Percentiles rank a stretch among this genome's conserved stretches.
Conservation (phyloP, 2,113 vertebrate species). For the Benitochromis conjunctus region DNA sequence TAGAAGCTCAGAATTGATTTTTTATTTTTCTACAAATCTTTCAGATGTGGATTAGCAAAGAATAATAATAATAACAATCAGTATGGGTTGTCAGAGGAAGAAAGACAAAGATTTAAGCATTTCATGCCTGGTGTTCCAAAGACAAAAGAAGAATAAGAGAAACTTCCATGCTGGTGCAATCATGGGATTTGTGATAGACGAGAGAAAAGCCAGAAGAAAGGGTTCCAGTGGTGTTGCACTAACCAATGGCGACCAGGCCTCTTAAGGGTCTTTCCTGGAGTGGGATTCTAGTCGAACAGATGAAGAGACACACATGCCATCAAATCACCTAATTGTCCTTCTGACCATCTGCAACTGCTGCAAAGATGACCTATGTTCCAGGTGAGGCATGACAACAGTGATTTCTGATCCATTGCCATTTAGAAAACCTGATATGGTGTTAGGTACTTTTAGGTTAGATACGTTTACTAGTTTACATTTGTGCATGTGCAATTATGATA, state of each 20-base stretch:
- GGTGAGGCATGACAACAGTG: background rate
- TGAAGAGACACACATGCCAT: background rate
- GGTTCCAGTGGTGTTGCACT: background rate
- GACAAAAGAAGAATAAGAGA: background rate
- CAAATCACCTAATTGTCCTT: background rate
- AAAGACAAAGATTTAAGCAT: background rate
- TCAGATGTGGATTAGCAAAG: background rate
- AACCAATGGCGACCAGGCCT: background rate
- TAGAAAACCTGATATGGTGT: background rate
- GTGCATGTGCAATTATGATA: background rate
- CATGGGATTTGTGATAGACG: background rate
- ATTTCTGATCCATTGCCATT: background rate
- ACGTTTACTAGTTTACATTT: background rate
- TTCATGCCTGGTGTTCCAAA: background rate
- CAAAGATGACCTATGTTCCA: background rate
- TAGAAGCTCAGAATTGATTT: background rate
- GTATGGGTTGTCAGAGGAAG: background rate
- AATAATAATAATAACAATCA: background rate
- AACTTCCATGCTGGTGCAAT: background rate
- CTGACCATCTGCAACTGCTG: background rate
- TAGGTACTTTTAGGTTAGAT: background rate
- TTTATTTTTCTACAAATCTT: background rate
- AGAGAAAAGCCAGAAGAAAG: background rate
- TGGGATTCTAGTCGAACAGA: background rate
- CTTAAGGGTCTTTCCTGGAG: background rate